These are phyloP conservation scores for Atherinosoma microstoma DNA, from an alignment of 2,797 vertebrate genomes.

Conservation along the genomic window DNA sequence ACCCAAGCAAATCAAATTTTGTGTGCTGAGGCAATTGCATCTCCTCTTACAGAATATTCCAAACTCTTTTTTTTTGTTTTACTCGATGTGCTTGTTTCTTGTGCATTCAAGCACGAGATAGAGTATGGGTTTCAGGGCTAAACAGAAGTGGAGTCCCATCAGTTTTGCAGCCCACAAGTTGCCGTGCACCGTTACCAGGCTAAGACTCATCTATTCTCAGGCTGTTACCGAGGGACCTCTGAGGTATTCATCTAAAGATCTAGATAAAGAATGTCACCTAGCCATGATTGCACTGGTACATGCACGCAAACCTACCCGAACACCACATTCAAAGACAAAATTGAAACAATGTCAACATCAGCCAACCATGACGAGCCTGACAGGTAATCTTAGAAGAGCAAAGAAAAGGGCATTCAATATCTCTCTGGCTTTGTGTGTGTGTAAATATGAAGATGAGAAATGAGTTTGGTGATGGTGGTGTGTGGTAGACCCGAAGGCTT, in stretches of 20 bases:
- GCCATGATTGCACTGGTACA: conserved; percentile 34
- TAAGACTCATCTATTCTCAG: conserved; percentile 31
- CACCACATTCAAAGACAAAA: conserved; percentile 39
- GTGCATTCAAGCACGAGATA: conserved; percentile 24
- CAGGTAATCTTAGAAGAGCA: conserved; percentile 71
- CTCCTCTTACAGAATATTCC: conserved; percentile 24
- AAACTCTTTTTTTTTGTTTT: conserved; percentile 16
- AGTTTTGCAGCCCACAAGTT: conserved; percentile 24
- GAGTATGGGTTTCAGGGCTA: conserved; percentile 35
- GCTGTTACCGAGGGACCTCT: conserved; percentile 34
- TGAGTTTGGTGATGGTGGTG: conserved; percentile 46
- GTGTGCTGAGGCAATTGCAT: conserved; percentile 1
- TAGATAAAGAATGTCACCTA: conserved; percentile 60
- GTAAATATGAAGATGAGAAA: conserved; percentile 70
- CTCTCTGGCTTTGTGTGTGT: conserved; percentile 48
- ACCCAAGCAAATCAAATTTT: conserved; percentile 19
- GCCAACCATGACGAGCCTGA: conserved; percentile 65
- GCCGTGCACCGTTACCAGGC: conserved; percentile 5
- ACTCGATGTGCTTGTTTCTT: conserved; percentile 25
- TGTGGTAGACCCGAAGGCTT: conserved; percentile 31
- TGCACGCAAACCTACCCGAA: conserved; percentile 5
- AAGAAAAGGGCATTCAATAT: conserved; percentile 72
- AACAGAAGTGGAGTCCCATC: conserved; percentile 36
- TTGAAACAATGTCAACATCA: conserved; percentile 62
- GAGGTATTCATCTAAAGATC: conserved; percentile 43